Conservation (phyloP, 2,888 invertebrate genomes). For the Ormyrus pomaceus region DNA sequence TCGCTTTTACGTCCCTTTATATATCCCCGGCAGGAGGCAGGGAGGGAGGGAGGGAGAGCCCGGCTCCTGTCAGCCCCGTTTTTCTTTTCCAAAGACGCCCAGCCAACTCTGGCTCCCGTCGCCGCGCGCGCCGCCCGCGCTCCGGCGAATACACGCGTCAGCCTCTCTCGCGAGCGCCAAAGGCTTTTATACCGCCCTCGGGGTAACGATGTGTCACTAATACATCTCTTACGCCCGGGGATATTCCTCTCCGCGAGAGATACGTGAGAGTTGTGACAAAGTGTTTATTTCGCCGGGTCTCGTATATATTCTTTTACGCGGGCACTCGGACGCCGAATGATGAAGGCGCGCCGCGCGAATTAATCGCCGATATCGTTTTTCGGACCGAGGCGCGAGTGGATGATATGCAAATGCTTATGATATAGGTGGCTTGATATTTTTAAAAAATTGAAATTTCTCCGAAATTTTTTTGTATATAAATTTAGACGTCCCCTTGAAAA, state of each 20-base stretch:
- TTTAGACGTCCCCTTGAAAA: no score
- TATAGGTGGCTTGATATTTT: no score
- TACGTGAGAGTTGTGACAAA: neutral
- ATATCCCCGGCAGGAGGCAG: slow-evolving; percentile 5
- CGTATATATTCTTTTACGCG: slow-evolving; percentile 16
- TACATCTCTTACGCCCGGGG: slow-evolving; percentile 8
- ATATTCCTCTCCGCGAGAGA: neutral
- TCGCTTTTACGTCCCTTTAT: slow-evolving; percentile 49
- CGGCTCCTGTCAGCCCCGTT: slow-evolving; percentile 23
- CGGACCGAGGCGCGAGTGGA: no score
- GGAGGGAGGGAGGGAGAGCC: neutral
- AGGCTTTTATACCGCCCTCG: neutral
- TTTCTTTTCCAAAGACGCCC: slow-evolving; percentile 24
- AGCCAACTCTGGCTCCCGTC: neutral
- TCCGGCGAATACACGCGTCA: neutral
- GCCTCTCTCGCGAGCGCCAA: neutral
- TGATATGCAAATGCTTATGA: no score
- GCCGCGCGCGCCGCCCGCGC: neutral
- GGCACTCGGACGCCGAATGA: slow-evolving; percentile 4
- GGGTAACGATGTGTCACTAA: slow-evolving; percentile 34
- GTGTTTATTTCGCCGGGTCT: neutral
- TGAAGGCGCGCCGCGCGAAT: neutral
- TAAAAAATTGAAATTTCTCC: no score
- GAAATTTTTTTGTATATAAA: no score
- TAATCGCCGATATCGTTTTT: no score